Evolutionary conservation across 1,140 invertebrate genomes (phyloP).

Genomic region (Steinernema feltiae): DNA sequence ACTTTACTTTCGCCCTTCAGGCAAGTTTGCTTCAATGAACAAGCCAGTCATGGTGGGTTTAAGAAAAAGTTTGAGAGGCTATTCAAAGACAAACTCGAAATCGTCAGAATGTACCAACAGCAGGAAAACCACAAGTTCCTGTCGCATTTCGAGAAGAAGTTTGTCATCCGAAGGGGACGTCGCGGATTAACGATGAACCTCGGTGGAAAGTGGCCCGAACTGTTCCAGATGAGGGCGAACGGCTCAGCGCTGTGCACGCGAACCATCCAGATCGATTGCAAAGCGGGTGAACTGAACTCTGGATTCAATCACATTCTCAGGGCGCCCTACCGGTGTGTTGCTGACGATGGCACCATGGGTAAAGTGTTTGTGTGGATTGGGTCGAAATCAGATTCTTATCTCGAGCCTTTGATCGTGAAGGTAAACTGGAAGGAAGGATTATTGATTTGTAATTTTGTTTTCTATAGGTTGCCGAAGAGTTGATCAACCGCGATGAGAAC

Average conservation of each 20-base stretch:
- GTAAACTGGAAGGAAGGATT: slow-evolving; percentile 11
- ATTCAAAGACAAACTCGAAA: slow-evolving; percentile 89
- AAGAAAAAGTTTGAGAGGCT: slow-evolving; percentile 94
- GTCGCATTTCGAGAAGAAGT: slow-evolving; percentile 90
- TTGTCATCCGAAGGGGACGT: slow-evolving; percentile 79
- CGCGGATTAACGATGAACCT: slow-evolving; percentile 49
- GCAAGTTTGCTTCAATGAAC: no score
- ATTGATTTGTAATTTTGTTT: slow-evolving; percentile 80
- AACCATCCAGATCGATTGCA: slow-evolving; percentile 70
- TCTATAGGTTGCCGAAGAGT: slow-evolving; percentile 44
- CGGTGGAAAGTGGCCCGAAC: slow-evolving; percentile 70
- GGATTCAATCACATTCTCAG: slow-evolving; percentile 60
- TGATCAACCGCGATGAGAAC: slow-evolving; percentile 48
- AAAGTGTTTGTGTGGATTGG: slow-evolving; percentile 98
- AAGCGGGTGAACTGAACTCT: slow-evolving; percentile 59
- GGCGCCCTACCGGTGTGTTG: slow-evolving; percentile 34
- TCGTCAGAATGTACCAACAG: slow-evolving; percentile 73
- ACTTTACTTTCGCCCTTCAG: slow-evolving; percentile 82
- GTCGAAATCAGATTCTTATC: slow-evolving; percentile 76
- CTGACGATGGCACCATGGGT: slow-evolving; percentile 77
- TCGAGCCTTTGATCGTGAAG: slow-evolving; percentile 72
- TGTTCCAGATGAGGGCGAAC: slow-evolving; percentile 91
- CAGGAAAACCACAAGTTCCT: slow-evolving; percentile 98
- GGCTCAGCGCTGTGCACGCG: slow-evolving; percentile 86
- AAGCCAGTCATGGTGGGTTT: no score